These are phyloP conservation scores for Melinaea marsaeus DNA, from an alignment of 2,888 invertebrate species.

Conservation along the genomic window DNA sequence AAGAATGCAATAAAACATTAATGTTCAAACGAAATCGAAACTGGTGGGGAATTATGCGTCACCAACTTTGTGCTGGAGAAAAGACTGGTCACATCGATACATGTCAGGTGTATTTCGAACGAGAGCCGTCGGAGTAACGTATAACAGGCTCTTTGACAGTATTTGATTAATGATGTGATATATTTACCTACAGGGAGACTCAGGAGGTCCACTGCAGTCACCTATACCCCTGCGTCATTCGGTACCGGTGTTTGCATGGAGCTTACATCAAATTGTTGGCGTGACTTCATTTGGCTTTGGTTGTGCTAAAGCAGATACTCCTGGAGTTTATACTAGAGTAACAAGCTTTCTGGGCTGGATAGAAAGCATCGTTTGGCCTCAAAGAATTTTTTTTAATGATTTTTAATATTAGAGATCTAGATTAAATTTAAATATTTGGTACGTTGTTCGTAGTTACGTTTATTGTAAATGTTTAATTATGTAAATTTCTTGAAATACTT, in stretches of 20 bases:
- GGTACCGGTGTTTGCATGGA: constrained; percentile 23
- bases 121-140: not conserved
- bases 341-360: constrained; percentile 42
- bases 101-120: constrained; percentile 62
- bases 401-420: no score
- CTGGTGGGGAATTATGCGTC: constrained; percentile 32
- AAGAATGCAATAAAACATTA: constrained; percentile 29
- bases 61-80: constrained; percentile 39
- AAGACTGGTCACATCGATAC: constrained; percentile 36
- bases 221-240: constrained; percentile 3
- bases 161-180: not conserved
- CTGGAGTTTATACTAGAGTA: constrained; percentile 42
- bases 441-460: no score
- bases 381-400: not conserved
- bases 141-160: not conserved
- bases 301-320: constrained; percentile 33
- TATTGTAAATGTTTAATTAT: no score
- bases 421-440: no score
- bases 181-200: constrained; percentile 22
- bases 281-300: constrained; percentile 43
- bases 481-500: no score
- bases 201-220: constrained; percentile 24
- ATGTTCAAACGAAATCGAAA: constrained; percentile 24
- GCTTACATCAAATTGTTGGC: constrained; percentile 40
- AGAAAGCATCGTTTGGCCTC: constrained; percentile 39